Evolutionary conservation across 2,797 vertebrate species (phyloP), one percentile per base, ranked within the genome.

Genomic region (Artibeus lituratus): DNA sequence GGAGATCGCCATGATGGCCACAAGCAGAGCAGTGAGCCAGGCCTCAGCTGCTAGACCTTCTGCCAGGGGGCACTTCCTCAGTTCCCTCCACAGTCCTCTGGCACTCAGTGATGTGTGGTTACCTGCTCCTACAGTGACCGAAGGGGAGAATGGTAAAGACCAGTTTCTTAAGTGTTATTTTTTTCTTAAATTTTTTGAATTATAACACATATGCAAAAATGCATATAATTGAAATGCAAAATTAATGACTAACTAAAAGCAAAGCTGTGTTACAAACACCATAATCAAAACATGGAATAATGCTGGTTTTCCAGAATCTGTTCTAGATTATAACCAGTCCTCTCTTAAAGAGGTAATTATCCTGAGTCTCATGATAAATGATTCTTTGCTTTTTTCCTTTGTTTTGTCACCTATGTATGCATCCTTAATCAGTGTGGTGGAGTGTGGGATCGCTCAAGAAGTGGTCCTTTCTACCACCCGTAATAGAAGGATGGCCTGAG

Each of bases 141-240:
- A 85, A 49, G 26, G 73, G 73, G 47, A 78, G 22, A 51, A 44
- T 21, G 10, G 29, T 53, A 9, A 42, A 62, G 70, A 74, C 78
- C 18, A 42, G 39, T 47, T 91, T 87, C 10, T 84, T 53, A 69
- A 69, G 55, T 88, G 39, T 57, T 65, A 62, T n/a, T 21, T 81
- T 77, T 76, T 62, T 21, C n/a, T 57, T 81, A 82, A 85, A 72
- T 78, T 81, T 78, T 95, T 55, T 94, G 21, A 90, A 87, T 55
- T 83, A 35, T 49, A 74, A 84, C 51, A 47, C 29, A 70, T 42
- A 70, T 15, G 9, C 19, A 42, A 85, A 94, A 70, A n/a, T 55
- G 11, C 12, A 53, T 39, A 59, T 57, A 83, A 32, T 59, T 44
- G 62, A 91, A 37, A 78, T 82, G 19, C 21, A 82, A 59, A 69